Conservation (phyloP, 1,140 invertebrate species). For the Pseudomyrmex cubaensis region DNA sequence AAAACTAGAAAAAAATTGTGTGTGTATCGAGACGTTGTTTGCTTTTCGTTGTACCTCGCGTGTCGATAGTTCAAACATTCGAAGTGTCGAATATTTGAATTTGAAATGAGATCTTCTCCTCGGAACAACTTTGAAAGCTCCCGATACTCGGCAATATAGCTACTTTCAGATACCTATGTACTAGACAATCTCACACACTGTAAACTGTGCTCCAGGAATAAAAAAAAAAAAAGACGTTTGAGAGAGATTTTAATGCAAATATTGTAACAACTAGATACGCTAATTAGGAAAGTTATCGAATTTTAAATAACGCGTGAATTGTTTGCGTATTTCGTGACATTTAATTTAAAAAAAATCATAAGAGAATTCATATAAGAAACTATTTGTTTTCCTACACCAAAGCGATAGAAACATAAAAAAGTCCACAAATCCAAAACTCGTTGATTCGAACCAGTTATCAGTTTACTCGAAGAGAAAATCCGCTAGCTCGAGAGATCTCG, state of each 20-base stretch:
- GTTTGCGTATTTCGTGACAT: background rate
- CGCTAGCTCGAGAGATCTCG: slow-evolving; percentile 23
- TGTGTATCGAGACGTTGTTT: slow-evolving; percentile 46
- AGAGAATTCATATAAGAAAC: no score
- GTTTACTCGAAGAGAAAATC: slow-evolving; percentile 52
- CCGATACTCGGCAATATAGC: slow-evolving; percentile 5
- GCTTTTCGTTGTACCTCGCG: slow-evolving; percentile 39
- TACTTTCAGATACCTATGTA: slow-evolving; percentile 12
- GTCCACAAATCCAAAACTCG: slow-evolving; percentile 49
- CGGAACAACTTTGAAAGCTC: slow-evolving; percentile 38
- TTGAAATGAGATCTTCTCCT: slow-evolving; percentile 49
- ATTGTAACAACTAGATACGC: no score
- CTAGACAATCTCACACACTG: slow-evolving; percentile 28
- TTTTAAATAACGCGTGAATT: background rate
- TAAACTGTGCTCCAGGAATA: background rate
- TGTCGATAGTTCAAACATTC: slow-evolving; percentile 57
- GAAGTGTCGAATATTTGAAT: slow-evolving; percentile 59
- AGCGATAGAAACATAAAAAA: slow-evolving; percentile 12
- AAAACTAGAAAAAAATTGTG: slow-evolving; percentile 45
- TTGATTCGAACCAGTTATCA: slow-evolving; percentile 64
- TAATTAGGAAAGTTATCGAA: background rate
- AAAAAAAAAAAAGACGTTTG: background rate
- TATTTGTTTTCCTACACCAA: no score
- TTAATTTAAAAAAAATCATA: slow-evolving; percentile 1
- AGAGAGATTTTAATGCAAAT: no score